A percentile compares a stretch with the other conserved stretches of the same genome.
Evolutionary conservation across 2,113 vertebrate species (phyloP).

Genomic region (Elachura formosa): DNA sequence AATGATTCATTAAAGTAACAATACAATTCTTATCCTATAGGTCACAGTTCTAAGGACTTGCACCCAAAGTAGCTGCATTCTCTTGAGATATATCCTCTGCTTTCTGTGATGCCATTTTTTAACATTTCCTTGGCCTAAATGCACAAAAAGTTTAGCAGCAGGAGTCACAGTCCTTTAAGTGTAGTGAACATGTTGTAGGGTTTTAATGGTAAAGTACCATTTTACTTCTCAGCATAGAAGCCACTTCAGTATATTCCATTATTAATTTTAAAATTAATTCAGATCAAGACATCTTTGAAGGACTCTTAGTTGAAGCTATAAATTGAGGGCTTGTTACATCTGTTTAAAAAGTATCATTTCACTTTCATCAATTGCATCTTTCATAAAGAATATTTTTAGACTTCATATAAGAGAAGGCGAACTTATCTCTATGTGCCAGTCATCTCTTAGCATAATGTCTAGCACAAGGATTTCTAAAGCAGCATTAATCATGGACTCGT

Average conservation of each 20-base stretch:
- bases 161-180: neutral
- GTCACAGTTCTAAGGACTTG: neutral
- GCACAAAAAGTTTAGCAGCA: neutral
- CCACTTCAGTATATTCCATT: neutral
- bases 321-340: neutral
- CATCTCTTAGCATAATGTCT: neutral
- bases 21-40: neutral
- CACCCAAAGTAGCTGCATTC: neutral
- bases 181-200: rapidly evolving
- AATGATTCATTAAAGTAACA: neutral
- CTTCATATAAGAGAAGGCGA: neutral
- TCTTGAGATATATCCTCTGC: neutral
- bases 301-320: neutral
- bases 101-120: neutral
- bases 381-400: neutral
- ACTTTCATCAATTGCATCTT: neutral
- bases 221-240: neutral
- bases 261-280: constrained; percentile 1
- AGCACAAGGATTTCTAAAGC: neutral
- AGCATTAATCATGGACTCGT: neutral
- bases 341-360: neutral
- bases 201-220: neutral
- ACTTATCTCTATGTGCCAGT: neutral
- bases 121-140: neutral
- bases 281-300: neutral